Evolutionary conservation across 2,797 vertebrate species (phyloP), one percentile per base, ranked within the genome.

Genomic region (Silurus aristotelis): DNA sequence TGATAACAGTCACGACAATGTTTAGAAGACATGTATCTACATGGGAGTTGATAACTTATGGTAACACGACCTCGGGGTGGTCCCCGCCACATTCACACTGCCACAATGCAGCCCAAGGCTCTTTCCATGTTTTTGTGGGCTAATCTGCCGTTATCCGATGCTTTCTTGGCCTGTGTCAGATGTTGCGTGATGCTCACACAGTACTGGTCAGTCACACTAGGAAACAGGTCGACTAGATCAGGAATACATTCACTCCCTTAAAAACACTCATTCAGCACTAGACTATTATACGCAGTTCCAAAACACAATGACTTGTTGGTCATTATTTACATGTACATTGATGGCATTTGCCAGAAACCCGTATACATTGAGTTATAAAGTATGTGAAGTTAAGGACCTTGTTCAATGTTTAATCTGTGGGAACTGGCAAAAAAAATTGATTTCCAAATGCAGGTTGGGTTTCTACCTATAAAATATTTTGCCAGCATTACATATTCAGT

Each of bases 11-110:
- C 92, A 93, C 93, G 94, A 90, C 93, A 90, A 89, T 90, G 90
- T 94, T 94, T 94, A 93, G 94, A 93, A 95, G 95, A 93, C 93
- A 93, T 94, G 94, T 93, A 94, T 94, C 93, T 93, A 93, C 92
- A 93, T 89, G 90, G 87, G 92, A 91, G 93, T 92, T 91, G 89
- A 92, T 94, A 94, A 92, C 91, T 87, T 82, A 75, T 89, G 91
- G 92, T 93, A 95, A 94, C 89, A 85, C 56, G 87, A 91, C 79
- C 89, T 88, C 68, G 0, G 71, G 84, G 86, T 86, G 86, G 70
- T 90, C 88, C 80, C 86, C 66, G 58, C 58, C 38, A 61, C 70
- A 77, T 83, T 87, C 88, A 84, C 77, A 38, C 73, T 61, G 63
- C 68, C 84, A 86, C 88, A 87, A 88, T 84, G 84, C 73, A 20